phyloP scores from a whole-genome alignment of 1,140 invertebrate genomes.

The Eriosoma lanigerum region DNA sequence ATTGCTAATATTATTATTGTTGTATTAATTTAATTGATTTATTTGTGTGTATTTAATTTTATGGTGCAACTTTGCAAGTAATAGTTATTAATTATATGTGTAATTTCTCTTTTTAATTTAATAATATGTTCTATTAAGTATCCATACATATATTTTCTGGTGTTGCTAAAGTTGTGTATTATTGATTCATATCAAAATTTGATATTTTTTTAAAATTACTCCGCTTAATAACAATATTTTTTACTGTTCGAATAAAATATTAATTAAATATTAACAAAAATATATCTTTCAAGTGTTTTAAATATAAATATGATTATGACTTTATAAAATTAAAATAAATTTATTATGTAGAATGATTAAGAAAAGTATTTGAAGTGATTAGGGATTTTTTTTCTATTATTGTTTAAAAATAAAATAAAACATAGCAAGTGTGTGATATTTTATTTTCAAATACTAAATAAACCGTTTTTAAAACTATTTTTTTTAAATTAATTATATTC shows the following conservation, averaged over 20 bases:
- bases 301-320: not conserved
- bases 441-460: not conserved
- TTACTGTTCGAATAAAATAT: not conserved
- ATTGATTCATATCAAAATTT: not conserved
- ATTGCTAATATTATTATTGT: constrained; percentile 33
- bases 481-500: not conserved
- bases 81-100: constrained; percentile 12
- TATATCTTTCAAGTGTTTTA: not conserved
- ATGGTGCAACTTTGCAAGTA: constrained; percentile 30
- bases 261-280: not conserved
- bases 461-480: not conserved
- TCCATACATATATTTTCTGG: not conserved
- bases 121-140: not conserved
- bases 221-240: not conserved
- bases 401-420: not conserved
- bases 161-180: not conserved
- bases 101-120: constrained; percentile 11
- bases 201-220: not conserved
- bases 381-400: not conserved
- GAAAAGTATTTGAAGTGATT: not conserved
- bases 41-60: constrained; percentile 8
- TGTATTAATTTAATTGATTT: constrained; percentile 13
- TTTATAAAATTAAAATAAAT: not conserved
- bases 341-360: too few relatives aligned
- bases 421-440: not conserved